A percentile compares a stretch with the other conserved stretches of the same genome.
Evolutionary conservation across 2,113 vertebrate species (phyloP).

Genomic region (Vicugna pacos): DNA sequence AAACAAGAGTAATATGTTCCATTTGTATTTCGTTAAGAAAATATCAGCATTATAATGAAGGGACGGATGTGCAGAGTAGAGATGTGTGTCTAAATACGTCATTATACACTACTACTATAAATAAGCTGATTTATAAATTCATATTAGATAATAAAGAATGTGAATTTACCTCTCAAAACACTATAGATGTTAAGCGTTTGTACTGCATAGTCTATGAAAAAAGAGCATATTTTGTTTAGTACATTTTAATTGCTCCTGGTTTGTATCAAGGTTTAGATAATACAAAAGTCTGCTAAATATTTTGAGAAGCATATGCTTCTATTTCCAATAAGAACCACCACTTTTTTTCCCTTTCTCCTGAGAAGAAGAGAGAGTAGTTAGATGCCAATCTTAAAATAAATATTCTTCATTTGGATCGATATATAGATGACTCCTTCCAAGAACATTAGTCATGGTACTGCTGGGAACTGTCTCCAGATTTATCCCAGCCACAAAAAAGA

Average conservation of each 20-base stretch:
- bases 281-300: not conserved
- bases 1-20: slow-evolving; percentile 45
- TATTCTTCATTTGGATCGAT: slow-evolving; percentile 71
- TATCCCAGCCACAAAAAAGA: slow-evolving; percentile 3
- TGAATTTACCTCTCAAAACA: not conserved
- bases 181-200: not conserved
- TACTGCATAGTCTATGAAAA: not conserved
- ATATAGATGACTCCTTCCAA: slow-evolving; percentile 67
- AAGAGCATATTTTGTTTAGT: not conserved
- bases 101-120: not conserved
- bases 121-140: not conserved
- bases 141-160: not conserved
- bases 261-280: not conserved
- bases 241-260: not conserved
- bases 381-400: slow-evolving; percentile 70
- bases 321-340: slow-evolving; percentile 37
- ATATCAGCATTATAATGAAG: not conserved
- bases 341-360: not conserved
- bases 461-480: slow-evolving; percentile 17
- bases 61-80: not conserved
- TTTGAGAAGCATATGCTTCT: slow-evolving; percentile 11
- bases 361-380: slow-evolving; percentile 26
- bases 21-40: slow-evolving; percentile 64
- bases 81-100: not conserved
- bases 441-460: slow-evolving; percentile 62